Base-by-base conservation (phyloP, 2,888 invertebrate genomes). In the Muscina levida region DNA sequence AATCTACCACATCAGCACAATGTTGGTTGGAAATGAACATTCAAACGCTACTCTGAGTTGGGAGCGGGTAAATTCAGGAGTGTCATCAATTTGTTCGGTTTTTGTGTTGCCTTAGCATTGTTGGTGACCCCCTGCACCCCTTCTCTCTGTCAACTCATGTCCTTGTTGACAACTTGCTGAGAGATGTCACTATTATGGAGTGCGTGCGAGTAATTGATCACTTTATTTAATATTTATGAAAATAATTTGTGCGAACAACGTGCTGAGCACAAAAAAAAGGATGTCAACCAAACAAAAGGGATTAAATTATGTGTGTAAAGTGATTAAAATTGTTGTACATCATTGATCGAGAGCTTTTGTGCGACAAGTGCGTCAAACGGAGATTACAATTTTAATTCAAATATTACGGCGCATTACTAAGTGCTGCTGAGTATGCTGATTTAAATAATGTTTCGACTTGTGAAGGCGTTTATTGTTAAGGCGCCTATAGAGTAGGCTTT, bases 161-260 rank as follows among this genome's bases (percentile, higher is more conserved):
- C n/a, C 4, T 3, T 31, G 26, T 24, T 56, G 56, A 56, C 26
- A 56, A 24, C 26, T 31, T 5, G 31, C 31, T 31, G 8, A 13
- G 44, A 26, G 65, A 26, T 46, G 62, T 62, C 39, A 37, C 8
- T 39, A 15, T 0, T 11, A 17, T 15, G n/a, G 17, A 59, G 24
- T 42, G 67, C 53, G 70, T 73, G 22, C 39, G 65, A 57, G 72
- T 72, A 81, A 77, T 81, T 75, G 74, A 77, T 77, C 68, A 72
- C 68, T 73, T 31, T 59, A 77, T 81, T 68, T 70, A 77, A 81
- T 77, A 81, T 81, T 81, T 81, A 81, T 81, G 67, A 81, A 81
- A 81, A 72, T 73, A 77, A 73, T 71, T 80, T 77, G 39, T 31
- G 37, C 17, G 66, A n/a, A n/a, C n/a, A n/a, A n/a, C n/a, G n/a